Evolutionary conservation across 2,797 vertebrate species (phyloP).

Genomic region (Choloepus didactylus): DNA sequence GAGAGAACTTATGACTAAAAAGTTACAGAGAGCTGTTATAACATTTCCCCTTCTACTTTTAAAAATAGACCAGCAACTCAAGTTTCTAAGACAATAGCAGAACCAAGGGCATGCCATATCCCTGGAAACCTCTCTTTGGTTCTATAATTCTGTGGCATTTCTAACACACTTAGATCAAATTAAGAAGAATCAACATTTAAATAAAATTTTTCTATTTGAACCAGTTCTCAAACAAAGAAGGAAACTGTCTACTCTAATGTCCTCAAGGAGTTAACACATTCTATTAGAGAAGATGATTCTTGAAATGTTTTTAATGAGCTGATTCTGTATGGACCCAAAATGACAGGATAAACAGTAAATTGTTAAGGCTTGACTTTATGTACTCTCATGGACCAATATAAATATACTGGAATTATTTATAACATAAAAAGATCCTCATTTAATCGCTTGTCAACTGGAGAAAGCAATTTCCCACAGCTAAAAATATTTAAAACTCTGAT

Average conservation of each 20-base stretch:
- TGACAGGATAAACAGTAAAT: conserved; percentile 72
- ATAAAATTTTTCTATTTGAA: conserved; percentile 29
- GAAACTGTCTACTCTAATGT: neutral
- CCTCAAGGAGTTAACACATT: conserved; percentile 4
- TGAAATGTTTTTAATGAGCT: conserved; percentile 78
- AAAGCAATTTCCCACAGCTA: conserved; percentile 79
- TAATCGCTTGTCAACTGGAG: conserved; percentile 63
- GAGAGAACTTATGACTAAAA: conserved; percentile 43
- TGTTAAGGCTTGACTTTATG: conserved; percentile 66
- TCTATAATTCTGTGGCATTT: conserved; percentile 19
- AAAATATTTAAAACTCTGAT: conserved; percentile 76
- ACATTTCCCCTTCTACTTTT: neutral
- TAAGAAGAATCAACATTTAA: conserved; percentile 60
- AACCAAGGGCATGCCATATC: neutral
- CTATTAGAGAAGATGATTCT: conserved; percentile 35
- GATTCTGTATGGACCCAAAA: conserved; percentile 74
- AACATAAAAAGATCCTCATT: conserved; percentile 63
- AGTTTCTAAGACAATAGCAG: neutral
- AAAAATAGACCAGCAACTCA: neutral
- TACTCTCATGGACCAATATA: neutral
- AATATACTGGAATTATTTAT: conserved; percentile 66
- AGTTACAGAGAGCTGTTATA: conserved; percentile 1
- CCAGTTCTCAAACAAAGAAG: conserved; percentile 31
- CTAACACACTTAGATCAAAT: conserved; percentile 15
- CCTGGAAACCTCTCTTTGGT: neutral